Base-by-base conservation (phyloP, 2,113 vertebrate species). In the Chloebia gouldiae region DNA sequence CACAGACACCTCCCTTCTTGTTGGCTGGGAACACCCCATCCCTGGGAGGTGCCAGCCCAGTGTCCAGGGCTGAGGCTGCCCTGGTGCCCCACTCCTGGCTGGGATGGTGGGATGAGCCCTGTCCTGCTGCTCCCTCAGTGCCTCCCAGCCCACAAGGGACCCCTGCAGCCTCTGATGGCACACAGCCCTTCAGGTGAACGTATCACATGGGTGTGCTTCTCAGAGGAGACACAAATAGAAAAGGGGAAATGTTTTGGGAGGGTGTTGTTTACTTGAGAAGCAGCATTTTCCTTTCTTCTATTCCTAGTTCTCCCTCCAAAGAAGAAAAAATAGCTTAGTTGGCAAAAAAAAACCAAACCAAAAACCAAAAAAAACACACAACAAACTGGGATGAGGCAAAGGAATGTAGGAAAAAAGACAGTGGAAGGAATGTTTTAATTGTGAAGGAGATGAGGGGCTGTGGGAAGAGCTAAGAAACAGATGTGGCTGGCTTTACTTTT, bases 361-460 rank as follows among this genome's bases (percentile, higher is more conserved):
- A n/a, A n/a, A n/a, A n/a, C 39, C 39, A 8, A 39, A 39, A 39
- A 39, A 39, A 39, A n/a, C n/a, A n/a, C n/a, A n/a, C 39, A 39
- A n/a, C n/a, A 63, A 92, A 76, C 39, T 6, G 6, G 37, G 64
- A 75, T 71, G 71, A 95, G 76, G 60, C 81, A 86, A 88, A 93
- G 70, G 59, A 91, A 70, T 5, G 2, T 56, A 83, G 71, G 64
- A 61, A 81, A 93, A 86, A 81, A 92, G 85, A 63, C 88, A 90
- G 88, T 90, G 88, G 92, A 95, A 94, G 88, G 92, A 95, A 95
- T 96, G 90, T 47, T 90, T 88, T 95, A 96, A 93, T 95, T 95
- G 91, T 57, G 77, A 57, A 83, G 54, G 33, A 51, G 84, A 64
- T 94, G 68, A 33, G 35, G 39, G 33, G 27, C 47, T 90, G 51